phyloP scores from a whole-genome alignment of 2,888 invertebrate species.

The Elmis aenea region DNA sequence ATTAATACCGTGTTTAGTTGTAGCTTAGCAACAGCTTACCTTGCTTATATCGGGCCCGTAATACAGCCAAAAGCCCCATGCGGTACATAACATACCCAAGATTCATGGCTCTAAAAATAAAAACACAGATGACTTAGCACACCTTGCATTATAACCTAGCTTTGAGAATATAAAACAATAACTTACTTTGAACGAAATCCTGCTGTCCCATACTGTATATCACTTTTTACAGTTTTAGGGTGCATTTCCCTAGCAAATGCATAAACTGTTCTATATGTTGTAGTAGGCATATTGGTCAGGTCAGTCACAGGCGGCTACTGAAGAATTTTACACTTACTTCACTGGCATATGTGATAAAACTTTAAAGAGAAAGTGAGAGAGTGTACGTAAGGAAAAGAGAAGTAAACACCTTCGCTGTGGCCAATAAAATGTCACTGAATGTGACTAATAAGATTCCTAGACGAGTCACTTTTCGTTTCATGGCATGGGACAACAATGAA shows the following conservation, averaged over 20 bases:
- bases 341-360: too few species aligned
- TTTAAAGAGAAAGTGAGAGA: too few species aligned
- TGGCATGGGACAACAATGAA: too few species aligned
- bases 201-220: slow-evolving; percentile 78
- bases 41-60: slow-evolving; percentile 77
- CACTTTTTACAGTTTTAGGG: slow-evolving; percentile 61
- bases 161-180: too few species aligned
- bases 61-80: slow-evolving; percentile 87
- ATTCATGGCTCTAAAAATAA: slow-evolving; percentile 66
- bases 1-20: slow-evolving; percentile 3
- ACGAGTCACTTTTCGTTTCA: too few species aligned
- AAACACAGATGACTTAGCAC: slow-evolving; percentile 9
- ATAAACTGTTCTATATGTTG: slow-evolving; percentile 60
- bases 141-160: slow-evolving; percentile 8
- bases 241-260: slow-evolving; percentile 76
- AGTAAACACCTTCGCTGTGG: neutral
- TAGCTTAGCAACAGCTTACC: slow-evolving; percentile 50
- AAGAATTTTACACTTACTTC: too few species aligned
- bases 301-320: too few species aligned
- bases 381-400: neutral
- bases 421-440: slow-evolving; percentile 1
- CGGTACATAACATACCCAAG: slow-evolving; percentile 91
- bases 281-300: slow-evolving; percentile 14
- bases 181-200: slow-evolving; percentile 78
- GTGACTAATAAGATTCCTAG: slow-evolving; percentile 20